Base-by-base conservation (phyloP, 1,140 invertebrate species). In the Rhopalosiphum padi region DNA sequence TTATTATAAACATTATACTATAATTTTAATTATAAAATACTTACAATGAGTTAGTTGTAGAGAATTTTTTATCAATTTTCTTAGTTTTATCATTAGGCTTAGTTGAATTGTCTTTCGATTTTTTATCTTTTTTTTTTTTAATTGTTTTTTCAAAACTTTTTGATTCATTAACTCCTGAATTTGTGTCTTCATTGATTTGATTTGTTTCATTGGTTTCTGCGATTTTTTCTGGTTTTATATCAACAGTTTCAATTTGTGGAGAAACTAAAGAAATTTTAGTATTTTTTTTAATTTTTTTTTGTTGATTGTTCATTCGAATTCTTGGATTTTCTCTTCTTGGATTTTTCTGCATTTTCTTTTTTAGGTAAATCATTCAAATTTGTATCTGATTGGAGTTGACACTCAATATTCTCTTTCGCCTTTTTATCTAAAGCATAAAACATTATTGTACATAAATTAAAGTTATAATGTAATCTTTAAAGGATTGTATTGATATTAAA, bases 81-180 rank as follows among this genome's bases (percentile, higher is more conserved):
- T 21, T 60, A 0, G 53, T 43, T 41, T 90, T 60, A 60, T 60
- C n/a, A 53, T 53, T 89, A 23, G 48, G 30, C 37, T 37, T 23
- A 23, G 22, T 88, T 51, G 8, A 48, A 51, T 51, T 88, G 51
- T 55, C 22, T 11, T 55, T 87, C 18, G 43, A 6, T 87, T 87
- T 41, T 55, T 90, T 55, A 11, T 41, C 37, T 53, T 51, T 88
- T 22, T 88, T 48, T 35, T 88, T 88, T 43, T 86, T 86, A 30
- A 35, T 41, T 41, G 21, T 21, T 89, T 89, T 89, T 89, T 89
- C 88, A 53, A 55, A 89, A 55, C 21, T 87, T 48, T 46, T 30
- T 0, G 25, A 48, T 48, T 15, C 48, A 48, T 15, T 15, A 48
- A 48, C 48, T 15, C 1, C 48, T 48, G 15, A 23, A 48, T 43